Evolutionary conservation across 2,113 vertebrate species (phyloP).

Genomic region (Cyanoderma ruficeps): DNA sequence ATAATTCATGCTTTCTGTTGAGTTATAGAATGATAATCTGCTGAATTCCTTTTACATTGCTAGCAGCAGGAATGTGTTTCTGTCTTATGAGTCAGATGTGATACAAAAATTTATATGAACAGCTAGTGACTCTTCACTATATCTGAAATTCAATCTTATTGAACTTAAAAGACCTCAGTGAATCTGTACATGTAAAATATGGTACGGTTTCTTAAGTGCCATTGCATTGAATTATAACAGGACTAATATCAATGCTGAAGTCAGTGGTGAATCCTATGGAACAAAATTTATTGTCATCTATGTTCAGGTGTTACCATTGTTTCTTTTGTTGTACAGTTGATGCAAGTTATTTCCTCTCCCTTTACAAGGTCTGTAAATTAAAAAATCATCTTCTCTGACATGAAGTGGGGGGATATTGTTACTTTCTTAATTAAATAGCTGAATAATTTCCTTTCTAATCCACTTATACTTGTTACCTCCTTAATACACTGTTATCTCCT

Average conservation of each 20-base stretch:
- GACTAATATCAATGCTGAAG: not conserved
- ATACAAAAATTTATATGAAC: not conserved
- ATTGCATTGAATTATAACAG: not conserved
- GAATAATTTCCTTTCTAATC: not conserved
- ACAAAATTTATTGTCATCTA: not conserved
- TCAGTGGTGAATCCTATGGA: not conserved
- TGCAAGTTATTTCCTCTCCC: not conserved
- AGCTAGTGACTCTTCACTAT: not conserved
- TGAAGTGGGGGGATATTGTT: not conserved
- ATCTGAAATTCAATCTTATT: not conserved
- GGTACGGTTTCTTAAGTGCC: not conserved
- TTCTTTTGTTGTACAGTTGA: not conserved
- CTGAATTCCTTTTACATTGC: slow-evolving; percentile 23
- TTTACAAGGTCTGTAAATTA: not conserved
- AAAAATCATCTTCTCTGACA: not conserved
- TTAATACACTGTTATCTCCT: not conserved
- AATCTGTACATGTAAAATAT: not conserved
- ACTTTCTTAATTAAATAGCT: not conserved
- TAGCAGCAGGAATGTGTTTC: not conserved
- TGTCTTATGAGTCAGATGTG: not conserved
- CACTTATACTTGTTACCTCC: not conserved
- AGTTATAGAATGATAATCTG: slow-evolving; percentile 10
- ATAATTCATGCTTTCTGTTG: slow-evolving; percentile 29
- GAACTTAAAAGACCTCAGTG: not conserved
- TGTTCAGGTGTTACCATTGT: not conserved